Conservation (phyloP, 2,888 invertebrate species). For the Cetonia aurata region DNA sequence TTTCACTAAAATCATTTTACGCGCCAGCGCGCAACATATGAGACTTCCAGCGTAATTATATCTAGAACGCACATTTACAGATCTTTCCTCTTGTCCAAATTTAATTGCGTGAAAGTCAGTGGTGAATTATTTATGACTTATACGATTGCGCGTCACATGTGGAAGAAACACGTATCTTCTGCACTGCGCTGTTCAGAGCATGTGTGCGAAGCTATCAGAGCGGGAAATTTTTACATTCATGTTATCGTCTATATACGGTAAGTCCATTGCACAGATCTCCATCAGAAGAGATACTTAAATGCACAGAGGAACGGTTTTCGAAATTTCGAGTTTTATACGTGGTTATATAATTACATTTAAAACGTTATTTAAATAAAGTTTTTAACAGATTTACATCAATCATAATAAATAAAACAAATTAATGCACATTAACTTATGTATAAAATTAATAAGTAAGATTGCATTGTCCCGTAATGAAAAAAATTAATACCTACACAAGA, state of each 20-base stretch:
- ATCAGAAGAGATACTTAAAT: not conserved
- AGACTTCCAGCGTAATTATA: not conserved
- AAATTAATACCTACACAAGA: too few relatives aligned
- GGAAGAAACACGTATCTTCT: too few relatives aligned
- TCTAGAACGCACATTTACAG: conserved; percentile 20
- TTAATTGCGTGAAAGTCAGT: conserved; percentile 29
- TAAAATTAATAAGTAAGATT: too few relatives aligned
- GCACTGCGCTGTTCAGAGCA: not conserved
- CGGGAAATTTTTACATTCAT: conserved; percentile 34
- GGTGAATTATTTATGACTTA: conserved; percentile 10
- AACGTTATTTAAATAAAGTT: too few relatives aligned
- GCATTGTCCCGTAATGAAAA: too few relatives aligned
- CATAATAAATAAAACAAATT: too few relatives aligned
- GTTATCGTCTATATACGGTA: not conserved
- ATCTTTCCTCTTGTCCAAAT: conserved; percentile 22
- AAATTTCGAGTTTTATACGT: too few relatives aligned
- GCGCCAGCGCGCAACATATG: not conserved
- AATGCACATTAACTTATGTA: too few relatives aligned
- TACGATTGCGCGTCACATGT: too few relatives aligned
- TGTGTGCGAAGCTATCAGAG: conserved; percentile 29
- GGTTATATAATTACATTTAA: too few relatives aligned
- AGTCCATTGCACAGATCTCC: not conserved
- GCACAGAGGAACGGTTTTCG: too few relatives aligned
- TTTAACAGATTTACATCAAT: too few relatives aligned
- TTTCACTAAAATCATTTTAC: not conserved